Percentiles rank a stretch among this genome's conserved stretches.
These are phyloP conservation scores for Euphydryas editha DNA, from an alignment of 2,888 invertebrate species.

Conservation along the genomic window DNA sequence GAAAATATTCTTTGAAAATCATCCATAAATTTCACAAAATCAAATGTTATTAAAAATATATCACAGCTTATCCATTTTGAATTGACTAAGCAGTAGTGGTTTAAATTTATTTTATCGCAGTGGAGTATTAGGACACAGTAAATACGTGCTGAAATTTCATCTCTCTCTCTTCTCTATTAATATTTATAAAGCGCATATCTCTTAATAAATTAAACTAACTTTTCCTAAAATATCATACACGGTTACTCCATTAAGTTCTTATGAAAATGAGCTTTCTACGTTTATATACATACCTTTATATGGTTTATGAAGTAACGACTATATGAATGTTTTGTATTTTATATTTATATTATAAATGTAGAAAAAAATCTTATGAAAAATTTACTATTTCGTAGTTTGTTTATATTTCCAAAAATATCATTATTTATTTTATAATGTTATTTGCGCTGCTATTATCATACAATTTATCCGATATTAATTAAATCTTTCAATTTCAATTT, in stretches of 20 bases:
- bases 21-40: too few species aligned
- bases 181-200: conserved; percentile 28
- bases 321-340: background rate
- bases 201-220: conserved; percentile 33
- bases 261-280: conserved; percentile 2
- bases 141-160: conserved; percentile 19
- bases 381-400: too few species aligned
- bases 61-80: too few species aligned
- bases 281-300: conserved; percentile 6
- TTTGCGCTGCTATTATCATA: too few species aligned
- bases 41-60: too few species aligned
- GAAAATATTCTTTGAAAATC: too few species aligned
- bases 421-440: too few species aligned
- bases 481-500: too few species aligned
- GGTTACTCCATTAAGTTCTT: conserved; percentile 33
- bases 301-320: conserved; percentile 6
- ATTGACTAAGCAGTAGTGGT: background rate
- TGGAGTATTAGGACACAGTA: background rate
- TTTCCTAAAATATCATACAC: conserved; percentile 31
- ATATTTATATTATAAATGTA: background rate
- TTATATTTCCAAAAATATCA: too few species aligned
- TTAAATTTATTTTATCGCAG: background rate
- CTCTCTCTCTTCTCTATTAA: conserved; percentile 26
- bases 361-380: background rate
- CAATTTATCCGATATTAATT: too few species aligned